These are phyloP conservation scores for Alentia gelatinosa DNA, from an alignment of 2,888 invertebrate species.

Conservation along the genomic window DNA sequence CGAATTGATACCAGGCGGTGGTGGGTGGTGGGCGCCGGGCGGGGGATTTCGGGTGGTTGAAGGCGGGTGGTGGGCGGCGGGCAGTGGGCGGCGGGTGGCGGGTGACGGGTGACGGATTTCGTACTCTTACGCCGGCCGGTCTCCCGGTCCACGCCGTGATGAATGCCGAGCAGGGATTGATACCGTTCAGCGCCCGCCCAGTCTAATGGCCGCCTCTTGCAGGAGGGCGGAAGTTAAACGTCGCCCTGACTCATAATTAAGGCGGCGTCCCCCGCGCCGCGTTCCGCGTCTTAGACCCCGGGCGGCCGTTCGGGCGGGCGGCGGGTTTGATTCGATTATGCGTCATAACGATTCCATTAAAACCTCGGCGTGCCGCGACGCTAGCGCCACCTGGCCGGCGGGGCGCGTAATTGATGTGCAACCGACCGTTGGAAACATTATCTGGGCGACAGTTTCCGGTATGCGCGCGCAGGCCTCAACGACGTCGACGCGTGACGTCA, in stretches of 20 bases:
- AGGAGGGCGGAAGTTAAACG: conserved; percentile 22
- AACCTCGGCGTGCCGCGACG: neutral
- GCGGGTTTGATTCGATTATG: conserved; percentile 27
- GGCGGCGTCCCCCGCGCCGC: neutral
- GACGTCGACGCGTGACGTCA: neutral
- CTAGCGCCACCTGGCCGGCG: neutral
- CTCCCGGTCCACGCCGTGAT: neutral
- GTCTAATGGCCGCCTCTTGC: neutral
- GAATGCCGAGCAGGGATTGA: neutral
- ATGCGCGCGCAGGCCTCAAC: neutral
- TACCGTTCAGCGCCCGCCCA: neutral
- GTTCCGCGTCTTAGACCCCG: neutral
- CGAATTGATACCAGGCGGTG: neutral
- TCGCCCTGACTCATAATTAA: conserved; percentile 41
- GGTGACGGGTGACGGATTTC: neutral
- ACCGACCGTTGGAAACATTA: conserved; percentile 15
- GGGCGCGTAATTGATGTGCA: conserved; percentile 29
- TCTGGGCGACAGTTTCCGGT: conserved; percentile 12
- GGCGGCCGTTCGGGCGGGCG: neutral
- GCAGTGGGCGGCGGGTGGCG: too few relatives aligned
- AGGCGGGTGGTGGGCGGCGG: neutral
- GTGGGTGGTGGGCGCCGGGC: neutral
- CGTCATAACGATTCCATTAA: conserved; percentile 43
- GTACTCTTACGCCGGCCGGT: neutral
- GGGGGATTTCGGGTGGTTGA: neutral